These are phyloP conservation scores for Bufotes viridis DNA, from an alignment of 2,797 vertebrate genomes.

Conservation along the genomic window DNA sequence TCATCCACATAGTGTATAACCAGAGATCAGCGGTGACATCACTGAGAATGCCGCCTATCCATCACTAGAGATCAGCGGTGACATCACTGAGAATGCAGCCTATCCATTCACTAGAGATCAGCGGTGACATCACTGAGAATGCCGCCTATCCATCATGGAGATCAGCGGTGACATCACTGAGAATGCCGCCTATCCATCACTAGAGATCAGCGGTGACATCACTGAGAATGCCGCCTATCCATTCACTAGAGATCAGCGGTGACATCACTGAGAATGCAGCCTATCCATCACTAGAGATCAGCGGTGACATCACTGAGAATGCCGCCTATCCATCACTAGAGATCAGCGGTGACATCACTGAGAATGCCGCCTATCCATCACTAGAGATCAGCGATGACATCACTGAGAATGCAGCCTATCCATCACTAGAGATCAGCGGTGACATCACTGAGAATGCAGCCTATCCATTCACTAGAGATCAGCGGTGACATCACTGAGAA, in stretches of 20 bases:
- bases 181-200: not conserved
- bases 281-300: not conserved
- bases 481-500: not conserved
- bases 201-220: too few relatives aligned
- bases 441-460: slow-evolving; percentile 5
- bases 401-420: not conserved
- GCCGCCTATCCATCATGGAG: not conserved
- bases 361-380: not conserved
- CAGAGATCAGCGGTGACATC: not conserved
- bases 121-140: not conserved
- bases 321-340: not conserved
- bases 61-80: not conserved
- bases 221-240: not conserved
- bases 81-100: not conserved
- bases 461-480: not conserved
- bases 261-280: not conserved
- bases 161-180: not conserved
- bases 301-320: not conserved
- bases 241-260: not conserved
- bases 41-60: not conserved
- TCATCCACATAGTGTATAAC: too few relatives aligned
- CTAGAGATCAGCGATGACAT: not conserved
- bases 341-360: not conserved
- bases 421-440: not conserved
- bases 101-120: not conserved